Base-by-base conservation (phyloP, 2,888 invertebrate genomes). In the Adineta ricciae region DNA sequence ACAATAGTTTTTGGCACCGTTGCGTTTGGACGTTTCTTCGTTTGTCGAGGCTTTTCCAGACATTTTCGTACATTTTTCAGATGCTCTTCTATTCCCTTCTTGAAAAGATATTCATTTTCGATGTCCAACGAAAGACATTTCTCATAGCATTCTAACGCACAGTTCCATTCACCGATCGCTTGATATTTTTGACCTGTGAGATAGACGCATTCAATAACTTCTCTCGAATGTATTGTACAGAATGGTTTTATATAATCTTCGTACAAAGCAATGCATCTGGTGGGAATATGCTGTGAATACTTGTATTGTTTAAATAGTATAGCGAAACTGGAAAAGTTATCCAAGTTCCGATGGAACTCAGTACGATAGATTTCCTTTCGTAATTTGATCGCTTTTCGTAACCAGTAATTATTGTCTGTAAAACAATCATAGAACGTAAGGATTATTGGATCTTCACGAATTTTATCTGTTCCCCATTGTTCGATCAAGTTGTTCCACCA, bases 161-260 rank as follows among this genome's bases (percentile, higher is more conserved):
- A 2, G 11, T 27, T 2, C 27, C 27, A 32, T 7, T 27, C 64
- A 14, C 27, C 11, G 11, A 64, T 64, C 19, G 2, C 32, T 64
- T n/a, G 0, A 64, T 64, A 64, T 32, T 4, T 8, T 32, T 32
- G 27, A 3, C 64, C 64, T 1, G 64, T 32, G 16, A 64, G 27
- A 32, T 27, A 8, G 11, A 64, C 27, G 27, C 64, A 64, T 64
- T 64, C 27, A 32, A 64, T 27, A 3, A 64, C 64, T 64, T 64
- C 64, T 64, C 32, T 27, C 11, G 2, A 27, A 4, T 64, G 11
- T 64, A 7, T 64, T 52, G 5, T 16, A 64, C 64, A 64, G 16
- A n/a, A n/a, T 64, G 27, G 27, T 64, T 64, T 64, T n/a, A 64
- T 27, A 64, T 64, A 64, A 64, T 64, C 64, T 64, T 64, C 64